phyloP scores from a whole-genome alignment of 2,888 invertebrate genomes.

The Thyatira batis region DNA sequence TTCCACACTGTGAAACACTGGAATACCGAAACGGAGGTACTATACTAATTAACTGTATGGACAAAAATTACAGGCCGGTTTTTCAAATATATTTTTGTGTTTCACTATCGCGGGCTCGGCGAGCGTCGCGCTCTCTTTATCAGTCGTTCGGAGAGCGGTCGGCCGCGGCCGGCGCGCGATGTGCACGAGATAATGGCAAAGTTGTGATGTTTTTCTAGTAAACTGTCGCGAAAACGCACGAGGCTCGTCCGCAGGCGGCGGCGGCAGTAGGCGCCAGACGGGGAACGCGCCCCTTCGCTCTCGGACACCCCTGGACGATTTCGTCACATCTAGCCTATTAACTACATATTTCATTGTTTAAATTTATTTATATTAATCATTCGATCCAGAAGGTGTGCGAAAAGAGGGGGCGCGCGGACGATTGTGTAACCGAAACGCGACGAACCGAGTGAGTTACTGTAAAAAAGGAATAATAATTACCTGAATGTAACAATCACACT shows the following conservation, averaged over 20 bases:
- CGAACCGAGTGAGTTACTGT: slow-evolving; percentile 23
- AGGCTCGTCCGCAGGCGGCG: slow-evolving; percentile 24
- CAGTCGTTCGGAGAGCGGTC: slow-evolving; percentile 63
- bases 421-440: slow-evolving; percentile 30
- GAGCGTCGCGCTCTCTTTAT: slow-evolving; percentile 73
- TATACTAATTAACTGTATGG: slow-evolving; percentile 76
- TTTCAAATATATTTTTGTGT: slow-evolving; percentile 49
- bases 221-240: slow-evolving; percentile 35
- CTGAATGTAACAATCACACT: slow-evolving; percentile 59
- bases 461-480: slow-evolving; percentile 42
- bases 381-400: slow-evolving; percentile 23
- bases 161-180: slow-evolving; percentile 52
- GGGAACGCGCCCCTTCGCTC: slow-evolving; percentile 27
- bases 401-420: slow-evolving; percentile 28
- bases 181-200: slow-evolving; percentile 75
- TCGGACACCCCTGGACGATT: slow-evolving; percentile 35
- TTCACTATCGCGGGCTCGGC: slow-evolving; percentile 58
- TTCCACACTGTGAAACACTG: slow-evolving; percentile 72
- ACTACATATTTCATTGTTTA: not conserved
- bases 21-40: slow-evolving; percentile 71
- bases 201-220: slow-evolving; percentile 79
- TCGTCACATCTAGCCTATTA: slow-evolving; percentile 6
- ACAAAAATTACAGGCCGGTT: slow-evolving; percentile 75
- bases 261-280: slow-evolving; percentile 20
- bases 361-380: not conserved